phyloP scores from a whole-genome alignment of 1,140 invertebrate genomes.

The Mamestra configurata region DNA sequence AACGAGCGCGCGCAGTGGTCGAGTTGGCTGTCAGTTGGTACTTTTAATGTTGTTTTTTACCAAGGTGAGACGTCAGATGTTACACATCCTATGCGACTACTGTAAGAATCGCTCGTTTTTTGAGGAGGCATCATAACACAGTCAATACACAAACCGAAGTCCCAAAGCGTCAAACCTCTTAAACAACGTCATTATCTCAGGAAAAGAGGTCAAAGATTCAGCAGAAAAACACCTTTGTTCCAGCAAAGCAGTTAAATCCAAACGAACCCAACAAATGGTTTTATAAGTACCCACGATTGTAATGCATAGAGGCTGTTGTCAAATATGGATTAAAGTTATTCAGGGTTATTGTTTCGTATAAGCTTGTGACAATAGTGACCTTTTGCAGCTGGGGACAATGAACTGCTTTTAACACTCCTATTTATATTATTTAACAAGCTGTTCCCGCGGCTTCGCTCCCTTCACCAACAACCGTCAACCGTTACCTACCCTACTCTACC shows the following conservation, averaged over 20 bases:
- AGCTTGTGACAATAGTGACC: conserved; percentile 44
- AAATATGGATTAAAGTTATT: conserved; percentile 45
- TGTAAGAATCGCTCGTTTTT: too few species aligned
- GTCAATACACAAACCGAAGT: too few species aligned
- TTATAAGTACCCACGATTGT: conserved; percentile 39
- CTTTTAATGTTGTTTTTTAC: too few species aligned
- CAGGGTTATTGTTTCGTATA: conserved; percentile 49
- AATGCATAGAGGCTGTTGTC: conserved; percentile 17
- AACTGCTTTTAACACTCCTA: conserved; percentile 25
- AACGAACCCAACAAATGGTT: conserved; percentile 9
- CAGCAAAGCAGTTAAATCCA: not conserved
- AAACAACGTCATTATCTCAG: not conserved
- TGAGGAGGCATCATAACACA: too few species aligned
- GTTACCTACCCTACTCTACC: too few species aligned
- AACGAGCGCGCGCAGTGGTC: too few species aligned
- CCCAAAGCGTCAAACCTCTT: not conserved
- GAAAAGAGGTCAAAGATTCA: not conserved
- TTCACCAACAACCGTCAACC: too few species aligned
- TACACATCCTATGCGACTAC: too few species aligned
- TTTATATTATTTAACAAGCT: conserved; percentile 29
- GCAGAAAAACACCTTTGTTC: not conserved
- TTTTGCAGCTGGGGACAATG: conserved; percentile 41
- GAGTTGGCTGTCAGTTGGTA: too few species aligned
- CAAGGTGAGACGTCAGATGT: too few species aligned
- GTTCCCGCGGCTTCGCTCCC: too few species aligned